Evolutionary conservation across 1,140 invertebrate genomes (phyloP).

Genomic region (Lepeophtheirus salmonis): DNA sequence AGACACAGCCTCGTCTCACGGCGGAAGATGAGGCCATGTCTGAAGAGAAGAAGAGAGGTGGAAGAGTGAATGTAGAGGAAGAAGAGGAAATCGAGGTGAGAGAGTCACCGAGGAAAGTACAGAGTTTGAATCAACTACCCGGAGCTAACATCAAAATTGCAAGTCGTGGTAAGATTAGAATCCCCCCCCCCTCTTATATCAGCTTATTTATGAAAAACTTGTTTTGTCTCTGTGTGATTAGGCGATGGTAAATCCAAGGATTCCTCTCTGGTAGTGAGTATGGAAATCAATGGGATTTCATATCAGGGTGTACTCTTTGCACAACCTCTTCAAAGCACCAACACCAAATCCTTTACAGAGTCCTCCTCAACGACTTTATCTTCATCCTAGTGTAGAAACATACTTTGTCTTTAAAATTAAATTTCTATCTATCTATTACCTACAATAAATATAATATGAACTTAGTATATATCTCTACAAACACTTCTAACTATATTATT

Average conservation of each 20-base stretch:
- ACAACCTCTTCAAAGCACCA: conserved; percentile 29
- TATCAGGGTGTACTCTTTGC: conserved; percentile 74
- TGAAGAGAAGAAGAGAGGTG: conserved; percentile 24
- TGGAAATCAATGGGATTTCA: conserved; percentile 83
- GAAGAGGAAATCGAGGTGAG: conserved; percentile 21
- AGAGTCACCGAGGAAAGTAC: conserved; percentile 18
- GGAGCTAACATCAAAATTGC: conserved; percentile 74
- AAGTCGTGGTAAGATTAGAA: conserved; percentile 48
- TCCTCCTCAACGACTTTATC: too few relatives aligned
- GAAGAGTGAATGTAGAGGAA: conserved; percentile 25
- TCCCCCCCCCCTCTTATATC: not conserved
- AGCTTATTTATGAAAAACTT: not conserved
- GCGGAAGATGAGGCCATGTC: conserved; percentile 31
- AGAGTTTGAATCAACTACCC: conserved; percentile 28
- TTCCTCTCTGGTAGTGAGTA: conserved; percentile 73
- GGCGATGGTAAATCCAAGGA: conserved; percentile 43
- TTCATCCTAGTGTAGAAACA: too few relatives aligned
- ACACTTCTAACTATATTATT: too few relatives aligned
- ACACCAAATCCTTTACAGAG: too few relatives aligned
- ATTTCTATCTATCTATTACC: too few relatives aligned
- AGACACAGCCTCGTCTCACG: conserved; percentile 41
- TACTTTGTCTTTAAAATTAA: too few relatives aligned
- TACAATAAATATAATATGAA: too few relatives aligned
- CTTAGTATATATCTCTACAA: too few relatives aligned
- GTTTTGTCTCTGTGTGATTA: conserved; percentile 23